These are phyloP conservation scores for Meandrusa payeni DNA, from an alignment of 2,888 invertebrate genomes.

Conservation along the genomic window DNA sequence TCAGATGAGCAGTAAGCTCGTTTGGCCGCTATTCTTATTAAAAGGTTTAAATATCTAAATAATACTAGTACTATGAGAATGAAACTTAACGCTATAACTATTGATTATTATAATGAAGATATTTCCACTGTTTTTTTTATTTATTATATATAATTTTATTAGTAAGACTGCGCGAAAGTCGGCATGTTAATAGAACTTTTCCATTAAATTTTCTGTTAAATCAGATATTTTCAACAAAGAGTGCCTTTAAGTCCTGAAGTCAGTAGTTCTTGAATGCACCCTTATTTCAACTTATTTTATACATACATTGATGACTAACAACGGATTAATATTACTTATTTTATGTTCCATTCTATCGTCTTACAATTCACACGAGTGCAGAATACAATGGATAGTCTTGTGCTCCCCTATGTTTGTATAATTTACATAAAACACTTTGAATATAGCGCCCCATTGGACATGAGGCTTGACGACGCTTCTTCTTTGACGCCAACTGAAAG, in stretches of 20 bases:
- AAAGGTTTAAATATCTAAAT: too few relatives aligned
- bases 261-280: constrained; percentile 8
- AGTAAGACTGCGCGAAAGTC: too few relatives aligned
- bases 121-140: too few relatives aligned
- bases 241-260: too few relatives aligned
- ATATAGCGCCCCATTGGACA: constrained; percentile 60
- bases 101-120: too few relatives aligned
- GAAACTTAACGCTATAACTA: too few relatives aligned
- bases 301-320: constrained; percentile 20
- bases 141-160: too few relatives aligned
- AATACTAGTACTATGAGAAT: too few relatives aligned
- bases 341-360: constrained; percentile 17
- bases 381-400: constrained; percentile 21
- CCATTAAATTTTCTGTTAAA: background rate
- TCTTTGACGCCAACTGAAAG: constrained; percentile 67
- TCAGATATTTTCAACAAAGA: background rate
- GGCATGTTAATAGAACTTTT: background rate
- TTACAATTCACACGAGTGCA: constrained; percentile 21
- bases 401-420: constrained; percentile 19
- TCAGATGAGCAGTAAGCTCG: too few relatives aligned
- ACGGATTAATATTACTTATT: constrained; percentile 12
- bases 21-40: too few relatives aligned
- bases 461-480: constrained; percentile 55
- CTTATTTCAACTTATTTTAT: constrained; percentile 14
- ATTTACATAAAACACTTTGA: constrained; percentile 72